Evolutionary conservation across 53 echinoderm and acorn worm genomes (phyloP).

Genomic region (Paracentrotus lividus): DNA sequence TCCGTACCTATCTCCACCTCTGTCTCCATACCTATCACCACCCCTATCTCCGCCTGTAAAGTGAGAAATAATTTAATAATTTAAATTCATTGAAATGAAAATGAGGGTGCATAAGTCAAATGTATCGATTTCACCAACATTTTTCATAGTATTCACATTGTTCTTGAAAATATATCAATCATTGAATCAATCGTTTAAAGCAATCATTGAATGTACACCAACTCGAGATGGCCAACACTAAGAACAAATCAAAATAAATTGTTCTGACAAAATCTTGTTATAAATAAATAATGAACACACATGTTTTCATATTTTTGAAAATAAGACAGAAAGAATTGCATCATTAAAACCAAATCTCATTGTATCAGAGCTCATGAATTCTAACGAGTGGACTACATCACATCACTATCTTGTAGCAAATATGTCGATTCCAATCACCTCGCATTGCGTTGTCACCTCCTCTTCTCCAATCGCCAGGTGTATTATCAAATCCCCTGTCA

Average conservation of each 20-base stretch:
- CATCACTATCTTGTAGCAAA: no score
- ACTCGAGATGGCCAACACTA: no score
- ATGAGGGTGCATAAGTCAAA: neutral
- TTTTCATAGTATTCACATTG: neutral
- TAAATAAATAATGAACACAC: no score
- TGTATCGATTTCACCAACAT: neutral
- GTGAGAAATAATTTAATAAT: neutral
- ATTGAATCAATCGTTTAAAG: no score
- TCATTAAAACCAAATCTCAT: no score
- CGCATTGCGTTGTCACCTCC: neutral
- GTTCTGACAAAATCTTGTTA: no score
- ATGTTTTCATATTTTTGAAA: no score
- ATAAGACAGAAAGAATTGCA: no score
- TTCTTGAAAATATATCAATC: no score
- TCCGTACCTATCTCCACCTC: conserved; percentile 67
- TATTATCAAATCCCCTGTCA: conserved; percentile 58
- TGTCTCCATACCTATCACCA: conserved; percentile 56
- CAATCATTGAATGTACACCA: neutral
- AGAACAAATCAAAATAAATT: no score
- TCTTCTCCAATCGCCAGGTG: conserved; percentile 62
- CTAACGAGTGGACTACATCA: no score
- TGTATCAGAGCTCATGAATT: no score
- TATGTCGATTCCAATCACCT: neutral
- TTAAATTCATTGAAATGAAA: neutral
- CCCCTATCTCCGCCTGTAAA: conserved; percentile 62